Conservation (phyloP, 2,888 invertebrate genomes). For the Heliconius ismenius region DNA sequence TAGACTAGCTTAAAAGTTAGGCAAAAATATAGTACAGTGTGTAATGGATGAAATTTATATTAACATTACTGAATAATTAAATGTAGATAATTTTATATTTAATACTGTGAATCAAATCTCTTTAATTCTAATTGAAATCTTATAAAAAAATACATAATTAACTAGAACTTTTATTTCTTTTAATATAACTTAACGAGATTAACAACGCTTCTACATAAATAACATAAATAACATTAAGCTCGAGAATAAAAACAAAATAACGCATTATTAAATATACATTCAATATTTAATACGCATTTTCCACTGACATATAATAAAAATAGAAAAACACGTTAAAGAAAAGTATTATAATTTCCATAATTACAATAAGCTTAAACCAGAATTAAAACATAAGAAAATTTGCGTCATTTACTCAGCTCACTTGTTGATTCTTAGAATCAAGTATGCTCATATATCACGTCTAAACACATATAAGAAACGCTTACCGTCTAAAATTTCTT, state of each 20-base stretch:
- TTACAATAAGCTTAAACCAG: conserved; percentile 38
- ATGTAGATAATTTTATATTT: background rate
- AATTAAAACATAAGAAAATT: conserved; percentile 50
- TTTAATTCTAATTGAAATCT: background rate
- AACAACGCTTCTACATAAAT: background rate
- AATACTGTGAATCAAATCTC: background rate
- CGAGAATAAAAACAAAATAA: background rate
- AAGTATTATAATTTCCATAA: background rate
- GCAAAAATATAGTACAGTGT: no score
- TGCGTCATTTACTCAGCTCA: conserved; percentile 55
- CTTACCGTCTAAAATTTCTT: conserved; percentile 77
- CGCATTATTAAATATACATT: background rate
- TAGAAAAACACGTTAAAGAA: background rate
- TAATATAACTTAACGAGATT: background rate
- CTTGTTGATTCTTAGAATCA: conserved; percentile 56
- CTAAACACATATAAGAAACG: conserved; percentile 45
- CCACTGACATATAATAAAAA: background rate
- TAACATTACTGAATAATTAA: background rate
- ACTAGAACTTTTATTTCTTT: background rate
- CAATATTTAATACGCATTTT: conserved; percentile 1
- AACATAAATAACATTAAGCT: background rate
- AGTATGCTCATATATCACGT: conserved; percentile 48
- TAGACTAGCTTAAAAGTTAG: no score
- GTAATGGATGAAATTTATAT: no score
- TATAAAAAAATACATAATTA: background rate